phyloP scores from a whole-genome alignment of 1,140 invertebrate species.

The Rhagoletis pomonella region DNA sequence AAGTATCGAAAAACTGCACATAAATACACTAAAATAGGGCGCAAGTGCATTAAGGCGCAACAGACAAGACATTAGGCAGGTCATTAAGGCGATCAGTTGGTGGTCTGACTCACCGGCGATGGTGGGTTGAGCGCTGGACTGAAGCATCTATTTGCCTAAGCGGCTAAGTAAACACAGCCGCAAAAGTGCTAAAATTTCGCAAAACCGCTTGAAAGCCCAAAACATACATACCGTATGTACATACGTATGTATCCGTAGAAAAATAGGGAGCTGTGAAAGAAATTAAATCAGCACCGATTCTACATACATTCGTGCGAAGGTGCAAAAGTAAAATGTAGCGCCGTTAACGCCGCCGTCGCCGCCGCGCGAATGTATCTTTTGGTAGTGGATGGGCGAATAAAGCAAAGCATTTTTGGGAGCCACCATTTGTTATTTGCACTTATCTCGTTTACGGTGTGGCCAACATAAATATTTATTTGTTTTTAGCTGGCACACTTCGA shows the following conservation, averaged over 20 bases:
- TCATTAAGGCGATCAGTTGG: not conserved
- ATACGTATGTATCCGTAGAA: not conserved
- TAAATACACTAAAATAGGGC: not conserved
- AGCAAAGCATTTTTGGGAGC: slow-evolving; percentile 3
- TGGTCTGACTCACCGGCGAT: not conserved
- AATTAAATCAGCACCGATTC: not conserved
- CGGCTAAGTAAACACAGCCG: not conserved
- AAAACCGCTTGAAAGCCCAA: not conserved
- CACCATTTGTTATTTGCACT: slow-evolving; percentile 32
- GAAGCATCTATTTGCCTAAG: not conserved
- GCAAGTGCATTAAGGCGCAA: not conserved
- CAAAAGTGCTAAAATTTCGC: slow-evolving; percentile 42
- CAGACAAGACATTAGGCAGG: not conserved
- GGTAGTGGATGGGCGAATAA: not conserved
- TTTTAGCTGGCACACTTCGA: slow-evolving; percentile 14
- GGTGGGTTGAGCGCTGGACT: not conserved
- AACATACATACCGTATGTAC: not conserved
- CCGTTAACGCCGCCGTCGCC: not conserved
- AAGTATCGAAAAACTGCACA: not conserved
- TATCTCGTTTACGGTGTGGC: slow-evolving; percentile 17
- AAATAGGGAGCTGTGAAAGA: not conserved
- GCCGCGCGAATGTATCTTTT: not conserved
- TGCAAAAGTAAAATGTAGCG: not conserved
- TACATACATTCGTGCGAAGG: not conserved
- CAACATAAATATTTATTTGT: slow-evolving; percentile 47